These are phyloP conservation scores for Hydrochoerus hydrochaeris DNA, from an alignment of 2,113 vertebrate species.

Conservation along the genomic window DNA sequence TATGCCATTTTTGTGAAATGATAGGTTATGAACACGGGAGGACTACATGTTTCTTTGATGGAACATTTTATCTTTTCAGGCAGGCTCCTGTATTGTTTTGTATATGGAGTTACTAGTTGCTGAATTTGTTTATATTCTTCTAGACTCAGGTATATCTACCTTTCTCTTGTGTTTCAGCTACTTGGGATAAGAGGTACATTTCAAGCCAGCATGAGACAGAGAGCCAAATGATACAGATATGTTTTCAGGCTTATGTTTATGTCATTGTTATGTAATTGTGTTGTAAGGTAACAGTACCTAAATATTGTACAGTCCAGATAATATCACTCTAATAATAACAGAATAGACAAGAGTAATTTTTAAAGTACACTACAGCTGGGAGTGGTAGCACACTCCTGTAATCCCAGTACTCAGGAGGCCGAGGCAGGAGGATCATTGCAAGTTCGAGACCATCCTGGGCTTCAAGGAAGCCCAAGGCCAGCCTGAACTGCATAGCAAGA, in stretches of 20 bases:
- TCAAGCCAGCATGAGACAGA: background rate
- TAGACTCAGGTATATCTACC: background rate
- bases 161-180: background rate
- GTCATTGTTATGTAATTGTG: background rate
- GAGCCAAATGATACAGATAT: background rate
- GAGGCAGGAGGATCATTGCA: too few relatives aligned
- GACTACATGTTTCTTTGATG: background rate
- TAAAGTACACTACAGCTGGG: background rate
- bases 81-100: background rate
- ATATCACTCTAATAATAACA: background rate
- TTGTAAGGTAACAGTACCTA: background rate
- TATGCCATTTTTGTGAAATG: background rate
- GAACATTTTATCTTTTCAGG: background rate
- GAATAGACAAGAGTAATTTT: background rate
- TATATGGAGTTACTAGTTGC: background rate
- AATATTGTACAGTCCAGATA: background rate
- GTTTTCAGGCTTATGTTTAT: background rate
- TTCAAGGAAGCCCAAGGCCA: too few relatives aligned
- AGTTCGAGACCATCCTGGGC: too few relatives aligned
- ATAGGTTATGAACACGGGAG: background rate
- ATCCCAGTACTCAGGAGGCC: too few relatives aligned
- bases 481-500: too few relatives aligned
- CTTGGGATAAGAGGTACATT: background rate
- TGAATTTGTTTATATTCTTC: background rate
- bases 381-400: too few relatives aligned